These are phyloP conservation scores for Spinibarbus caldwelli DNA, from an alignment of 2,797 vertebrate genomes.

Conservation along the genomic window DNA sequence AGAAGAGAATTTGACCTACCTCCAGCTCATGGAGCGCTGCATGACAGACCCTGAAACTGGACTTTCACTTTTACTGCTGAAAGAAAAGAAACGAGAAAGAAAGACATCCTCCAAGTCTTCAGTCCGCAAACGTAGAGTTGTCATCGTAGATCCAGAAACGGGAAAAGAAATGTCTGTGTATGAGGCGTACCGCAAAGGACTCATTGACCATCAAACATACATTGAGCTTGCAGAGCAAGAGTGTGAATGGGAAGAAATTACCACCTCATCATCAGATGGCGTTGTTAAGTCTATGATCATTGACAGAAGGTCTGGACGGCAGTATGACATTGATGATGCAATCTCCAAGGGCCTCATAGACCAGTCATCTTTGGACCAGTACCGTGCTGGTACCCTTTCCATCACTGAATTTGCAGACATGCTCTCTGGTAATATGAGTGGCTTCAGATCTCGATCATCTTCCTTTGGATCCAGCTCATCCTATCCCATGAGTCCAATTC, in stretches of 20 bases:
- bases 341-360: conserved; percentile 90
- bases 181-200: conserved; percentile 95
- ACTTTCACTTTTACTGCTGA: conserved; percentile 88
- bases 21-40: conserved; percentile 94
- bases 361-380: conserved; percentile 92
- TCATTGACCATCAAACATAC: conserved; percentile 98
- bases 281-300: conserved; percentile 97
- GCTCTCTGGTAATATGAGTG: conserved; percentile 91
- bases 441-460: conserved; percentile 90
- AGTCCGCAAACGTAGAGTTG: conserved; percentile 95
- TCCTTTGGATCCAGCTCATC: conserved; percentile 95
- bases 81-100: conserved; percentile 94
- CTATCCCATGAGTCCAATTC: conserved; percentile 83
- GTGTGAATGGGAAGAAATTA: conserved; percentile 99
- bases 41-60: conserved; percentile 88
- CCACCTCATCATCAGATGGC: conserved; percentile 93
- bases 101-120: conserved; percentile 99
- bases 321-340: conserved; percentile 97
- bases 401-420: conserved; percentile 98
- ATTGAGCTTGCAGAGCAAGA: conserved; percentile 95
- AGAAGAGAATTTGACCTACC: conserved; percentile 95
- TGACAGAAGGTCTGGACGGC: conserved; percentile 92
- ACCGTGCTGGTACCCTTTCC: conserved; percentile 90
- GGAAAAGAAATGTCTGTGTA: conserved; percentile 99
- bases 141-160: conserved; percentile 95